Base-by-base conservation (phyloP, 2,888 invertebrate species). In the Tetranychus piercei region DNA sequence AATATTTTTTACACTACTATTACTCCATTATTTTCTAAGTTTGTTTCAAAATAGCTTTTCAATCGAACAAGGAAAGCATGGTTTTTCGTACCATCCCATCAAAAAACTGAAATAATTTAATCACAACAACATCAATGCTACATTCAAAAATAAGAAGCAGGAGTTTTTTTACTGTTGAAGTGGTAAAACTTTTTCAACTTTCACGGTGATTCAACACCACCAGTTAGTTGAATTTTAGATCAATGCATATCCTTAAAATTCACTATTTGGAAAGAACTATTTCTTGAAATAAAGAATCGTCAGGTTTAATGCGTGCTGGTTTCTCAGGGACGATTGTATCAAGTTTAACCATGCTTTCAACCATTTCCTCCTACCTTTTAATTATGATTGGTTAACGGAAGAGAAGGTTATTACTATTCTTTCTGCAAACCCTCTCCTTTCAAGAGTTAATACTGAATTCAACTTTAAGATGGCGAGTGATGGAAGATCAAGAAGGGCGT, bases 271-370 rank as follows among this genome's bases (percentile, higher is more conserved):
- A 55, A 55, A 55, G 9, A 55, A 9, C 15, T 55, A 55, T 15
- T 55, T 55, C 55, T 55, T 55, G 55, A 9, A 55, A 55, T 55
- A 15, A 15, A 55, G 15, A 55, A 15, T 55, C 55, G 55, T 15
- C 55, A 55, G 55, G 55, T 55, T 55, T 55, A 55, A 55, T 55
- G 55, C 55, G 55, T 55, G 55, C 55, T 55, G 55, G 55, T 55
- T 55, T 55, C 55, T 55, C 55, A 55, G 55, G 55, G 55, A 55
- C 55, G 55, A 55, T 55, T 55, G 55, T 55, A 55, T 55, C 55
- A 55, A 55, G 55, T 55, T 55, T 55, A 55, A 15, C 55, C 55
- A 55, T 55, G 55, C 55, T 55, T 55, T 55, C 55, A 55, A 55
- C 55, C 55, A 55, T 55, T 55, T 55, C 55, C 55, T 55, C 55